Conservation (phyloP, 1,140 invertebrate species). For the Drosophila orosa region DNA sequence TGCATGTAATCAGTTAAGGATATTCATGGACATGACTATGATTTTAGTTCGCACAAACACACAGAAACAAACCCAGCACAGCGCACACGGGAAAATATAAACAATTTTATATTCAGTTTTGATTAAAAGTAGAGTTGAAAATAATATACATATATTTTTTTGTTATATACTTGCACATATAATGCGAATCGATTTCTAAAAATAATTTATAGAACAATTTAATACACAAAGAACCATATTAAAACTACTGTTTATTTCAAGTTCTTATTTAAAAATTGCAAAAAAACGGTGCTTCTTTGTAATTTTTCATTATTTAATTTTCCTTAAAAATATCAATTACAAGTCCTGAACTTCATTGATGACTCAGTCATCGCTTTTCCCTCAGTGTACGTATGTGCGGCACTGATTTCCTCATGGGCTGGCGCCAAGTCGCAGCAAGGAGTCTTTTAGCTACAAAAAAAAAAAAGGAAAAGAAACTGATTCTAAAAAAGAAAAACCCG, state of each 20-base stretch:
- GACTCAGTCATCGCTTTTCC: not conserved
- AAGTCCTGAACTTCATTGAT: not conserved
- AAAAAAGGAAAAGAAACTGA: constrained; percentile 10
- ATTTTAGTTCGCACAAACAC: constrained; percentile 60
- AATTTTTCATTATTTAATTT: not conserved
- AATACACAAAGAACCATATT: too few relatives aligned
- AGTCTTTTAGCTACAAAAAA: constrained; percentile 23
- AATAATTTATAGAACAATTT: too few relatives aligned
- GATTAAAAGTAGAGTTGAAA: too few relatives aligned
- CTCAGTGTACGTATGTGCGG: constrained; percentile 16
- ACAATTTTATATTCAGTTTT: not conserved
- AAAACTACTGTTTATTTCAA: too few relatives aligned
- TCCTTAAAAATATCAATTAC: not conserved
- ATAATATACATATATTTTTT: not conserved
- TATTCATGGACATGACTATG: constrained; percentile 82
- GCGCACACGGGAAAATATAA: constrained; percentile 10
- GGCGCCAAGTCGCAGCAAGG: constrained; percentile 73
- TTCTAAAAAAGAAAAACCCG: constrained; percentile 28
- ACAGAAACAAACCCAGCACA: constrained; percentile 6
- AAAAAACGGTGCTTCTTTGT: too few relatives aligned
- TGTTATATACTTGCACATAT: too few relatives aligned
- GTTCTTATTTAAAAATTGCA: too few relatives aligned
- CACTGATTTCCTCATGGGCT: constrained; percentile 38
- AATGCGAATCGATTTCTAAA: too few relatives aligned
- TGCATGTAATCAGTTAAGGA: constrained; percentile 79